Base-by-base conservation (phyloP, 2,888 invertebrate species). In the Anthrax anthrax region DNA sequence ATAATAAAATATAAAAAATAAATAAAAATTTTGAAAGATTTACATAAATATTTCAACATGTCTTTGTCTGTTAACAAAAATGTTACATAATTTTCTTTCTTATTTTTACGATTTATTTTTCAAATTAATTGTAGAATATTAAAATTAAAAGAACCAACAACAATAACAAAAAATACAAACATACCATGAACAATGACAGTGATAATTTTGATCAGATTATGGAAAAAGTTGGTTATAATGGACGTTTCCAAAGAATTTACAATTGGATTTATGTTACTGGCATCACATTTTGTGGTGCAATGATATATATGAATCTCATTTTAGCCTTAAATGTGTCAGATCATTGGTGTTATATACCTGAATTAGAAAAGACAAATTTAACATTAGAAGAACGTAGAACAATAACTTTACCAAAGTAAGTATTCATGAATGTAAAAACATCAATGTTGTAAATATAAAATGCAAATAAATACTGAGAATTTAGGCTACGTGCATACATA, bases 271-370 rank as follows among this genome's bases (percentile, higher is more conserved):
- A 73, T 53, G 70, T 75, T 42, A 65, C 69, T 37, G 60, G 70
- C 2, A 58, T 73, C 40, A 64, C 72, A 19, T 58, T 70, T 42
- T 64, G 68, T 23, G 66, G 70, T 2, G 69, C 72, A 23, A 69
- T 76, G 66, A 63, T 71, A 27, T 72, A 72, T 54, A 69, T 74
- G 63, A 75, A 72, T 55, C 63, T 72, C 12, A 69, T 76, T 32
- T 60, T 77, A 54, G 71, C 73, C 18, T 57, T 77, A 46, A 70
- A 72, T 47, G 68, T 72, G 43, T 76, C 76, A 5, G 71, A 75
- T 40, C 76, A 77, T 58, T 75, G 74, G 73, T 77, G 77, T 52
- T 60, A 63, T 43, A 73, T 76, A 16, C 71, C 74, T 2, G 74
- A 75, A 23, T 59, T 69, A 42, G 67, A 71, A 39, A 50, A 51